These are phyloP conservation scores for Prionailurus viverrinus DNA, from an alignment of 2,113 vertebrate genomes.

Conservation along the genomic window DNA sequence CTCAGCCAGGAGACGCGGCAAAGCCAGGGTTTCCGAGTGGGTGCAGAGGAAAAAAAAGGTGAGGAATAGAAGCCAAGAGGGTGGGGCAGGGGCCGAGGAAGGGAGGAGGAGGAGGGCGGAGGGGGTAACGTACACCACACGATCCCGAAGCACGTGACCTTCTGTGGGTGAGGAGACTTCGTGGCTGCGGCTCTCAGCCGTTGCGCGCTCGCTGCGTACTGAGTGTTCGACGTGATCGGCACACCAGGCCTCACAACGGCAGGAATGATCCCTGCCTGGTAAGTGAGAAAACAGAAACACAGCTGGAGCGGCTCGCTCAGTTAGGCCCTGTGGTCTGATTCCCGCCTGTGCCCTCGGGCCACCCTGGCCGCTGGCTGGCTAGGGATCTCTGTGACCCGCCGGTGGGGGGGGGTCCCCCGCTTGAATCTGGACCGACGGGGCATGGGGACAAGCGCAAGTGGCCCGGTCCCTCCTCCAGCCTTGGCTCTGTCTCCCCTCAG, in stretches of 20 bases:
- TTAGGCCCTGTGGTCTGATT: background rate
- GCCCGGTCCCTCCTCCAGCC: background rate
- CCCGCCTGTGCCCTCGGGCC: background rate
- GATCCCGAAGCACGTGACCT: background rate
- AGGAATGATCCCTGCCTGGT: background rate
- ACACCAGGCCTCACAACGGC: background rate
- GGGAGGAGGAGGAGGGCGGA: background rate
- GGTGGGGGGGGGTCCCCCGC: rapidly evolving
- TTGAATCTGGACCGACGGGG: background rate
- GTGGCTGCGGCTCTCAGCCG: background rate
- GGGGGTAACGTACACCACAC: too few species aligned
- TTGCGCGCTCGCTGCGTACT: rapidly evolving
- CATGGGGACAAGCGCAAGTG: background rate
- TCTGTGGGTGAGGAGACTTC: background rate
- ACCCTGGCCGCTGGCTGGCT: rapidly evolving
- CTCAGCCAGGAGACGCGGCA: background rate
- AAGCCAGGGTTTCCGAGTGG: constrained; percentile 31
- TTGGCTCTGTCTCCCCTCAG: background rate
- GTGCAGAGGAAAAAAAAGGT: background rate
- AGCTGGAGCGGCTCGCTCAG: background rate
- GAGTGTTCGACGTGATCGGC: background rate
- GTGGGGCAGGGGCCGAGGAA: background rate
- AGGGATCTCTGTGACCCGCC: background rate
- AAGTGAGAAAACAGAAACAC: background rate
- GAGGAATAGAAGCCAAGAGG: background rate